Percentiles rank a stretch among this genome's conserved stretches.
Evolutionary conservation across 2,888 invertebrate species (phyloP).

Genomic region (Diarsia dahlii): DNA sequence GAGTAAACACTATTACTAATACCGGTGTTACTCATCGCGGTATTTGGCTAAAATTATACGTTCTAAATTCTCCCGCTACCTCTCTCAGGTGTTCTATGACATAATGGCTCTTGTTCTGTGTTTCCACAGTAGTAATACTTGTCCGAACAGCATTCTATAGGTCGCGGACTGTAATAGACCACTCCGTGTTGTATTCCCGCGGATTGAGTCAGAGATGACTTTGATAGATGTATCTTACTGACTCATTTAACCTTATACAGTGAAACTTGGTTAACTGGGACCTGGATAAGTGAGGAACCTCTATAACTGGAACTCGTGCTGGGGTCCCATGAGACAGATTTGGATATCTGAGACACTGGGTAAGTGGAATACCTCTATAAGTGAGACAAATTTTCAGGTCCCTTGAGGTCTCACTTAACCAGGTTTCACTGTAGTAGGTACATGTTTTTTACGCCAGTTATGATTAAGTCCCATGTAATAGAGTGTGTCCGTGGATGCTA

Average conservation of each 20-base stretch:
- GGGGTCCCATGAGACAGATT: too few species aligned
- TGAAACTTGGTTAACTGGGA: too few species aligned
- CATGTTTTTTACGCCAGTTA: too few species aligned
- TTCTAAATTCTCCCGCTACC: constrained; percentile 80
- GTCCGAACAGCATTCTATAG: constrained; percentile 11
- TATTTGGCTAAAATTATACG: constrained; percentile 87
- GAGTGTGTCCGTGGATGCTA: too few species aligned
- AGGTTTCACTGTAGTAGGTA: too few species aligned
- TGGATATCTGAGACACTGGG: too few species aligned
- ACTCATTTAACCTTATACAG: neutral
- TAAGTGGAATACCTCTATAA: too few species aligned
- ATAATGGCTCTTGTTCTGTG: constrained; percentile 47
- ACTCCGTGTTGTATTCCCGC: neutral
- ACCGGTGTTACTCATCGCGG: constrained; percentile 81
- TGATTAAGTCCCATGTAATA: too few species aligned
- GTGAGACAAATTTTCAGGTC: too few species aligned
- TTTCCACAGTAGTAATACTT: neutral
- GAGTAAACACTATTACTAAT: constrained; percentile 67
- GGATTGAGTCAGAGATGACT: constrained; percentile 15
- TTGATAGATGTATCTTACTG: neutral
- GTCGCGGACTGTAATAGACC: constrained; percentile 29
- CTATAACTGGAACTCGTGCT: too few species aligned
- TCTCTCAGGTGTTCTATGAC: constrained; percentile 78
- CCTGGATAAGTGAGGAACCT: too few species aligned
- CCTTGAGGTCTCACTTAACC: too few species aligned